phyloP scores from a whole-genome alignment of 2,113 vertebrate species.

The Paratilapia polleni region DNA sequence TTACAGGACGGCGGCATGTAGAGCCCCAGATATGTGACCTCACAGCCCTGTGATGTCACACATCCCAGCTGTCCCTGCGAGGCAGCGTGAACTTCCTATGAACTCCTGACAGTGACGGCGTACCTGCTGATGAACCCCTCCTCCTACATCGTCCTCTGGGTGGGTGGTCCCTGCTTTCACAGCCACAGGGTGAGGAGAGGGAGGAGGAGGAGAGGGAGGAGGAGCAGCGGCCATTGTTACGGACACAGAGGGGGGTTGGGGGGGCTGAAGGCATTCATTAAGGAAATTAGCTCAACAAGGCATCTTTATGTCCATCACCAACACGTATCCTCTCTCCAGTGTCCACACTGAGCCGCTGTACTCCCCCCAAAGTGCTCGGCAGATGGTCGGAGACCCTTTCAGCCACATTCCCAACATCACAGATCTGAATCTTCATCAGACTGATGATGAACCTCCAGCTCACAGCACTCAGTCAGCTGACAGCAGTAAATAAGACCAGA shows the following conservation, averaged over 20 bases:
- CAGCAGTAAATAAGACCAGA: neutral
- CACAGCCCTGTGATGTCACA: slow-evolving; percentile 19
- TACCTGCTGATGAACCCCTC: slow-evolving; percentile 60
- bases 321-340: neutral
- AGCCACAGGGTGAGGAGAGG: neutral
- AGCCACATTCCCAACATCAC: too few species aligned
- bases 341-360: neutral
- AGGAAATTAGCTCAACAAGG: slow-evolving; percentile 67
- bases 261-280: slow-evolving; percentile 55
- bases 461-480: neutral
- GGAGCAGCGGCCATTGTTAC: slow-evolving; percentile 28
- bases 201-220: slow-evolving; percentile 9
- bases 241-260: slow-evolving; percentile 54
- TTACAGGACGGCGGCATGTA: neutral
- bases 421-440: too few species aligned
- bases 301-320: slow-evolving; percentile 18
- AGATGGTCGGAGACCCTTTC: neutral
- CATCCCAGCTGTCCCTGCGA: slow-evolving; percentile 33
- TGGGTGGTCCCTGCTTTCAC: slow-evolving; percentile 64
- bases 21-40: neutral
- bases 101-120: slow-evolving; percentile 50
- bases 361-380: neutral
- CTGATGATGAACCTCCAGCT: neutral
- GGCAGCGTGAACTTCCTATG: slow-evolving; percentile 64
- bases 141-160: slow-evolving; percentile 36